Conservation (phyloP, 1,140 invertebrate genomes). For the Drosophila carrolli region DNA sequence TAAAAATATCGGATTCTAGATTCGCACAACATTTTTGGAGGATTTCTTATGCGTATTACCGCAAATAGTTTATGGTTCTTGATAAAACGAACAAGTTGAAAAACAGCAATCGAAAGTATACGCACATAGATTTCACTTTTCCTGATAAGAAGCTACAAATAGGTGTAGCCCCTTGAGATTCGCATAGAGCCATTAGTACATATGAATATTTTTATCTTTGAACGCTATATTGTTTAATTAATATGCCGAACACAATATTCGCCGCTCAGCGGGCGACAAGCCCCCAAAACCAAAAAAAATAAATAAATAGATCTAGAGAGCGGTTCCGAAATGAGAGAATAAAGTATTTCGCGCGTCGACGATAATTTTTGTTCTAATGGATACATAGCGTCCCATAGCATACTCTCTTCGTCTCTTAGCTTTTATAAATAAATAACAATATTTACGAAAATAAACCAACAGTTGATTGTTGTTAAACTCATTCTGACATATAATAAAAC, state of each 20-base stretch:
- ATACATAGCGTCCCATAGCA: not conserved
- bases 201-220: conserved; percentile 10
- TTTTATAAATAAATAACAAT: not conserved
- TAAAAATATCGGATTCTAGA: conserved; percentile 51
- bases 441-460: conserved; percentile 1
- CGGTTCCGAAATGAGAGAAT: conserved; percentile 11
- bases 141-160: conserved; percentile 21
- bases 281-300: conserved; percentile 38
- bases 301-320: conserved; percentile 35
- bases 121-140: conserved; percentile 9
- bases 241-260: conserved; percentile 8
- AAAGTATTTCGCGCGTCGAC: conserved; percentile 12
- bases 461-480: not conserved
- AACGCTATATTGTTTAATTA: conserved; percentile 25
- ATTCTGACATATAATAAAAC: not conserved
- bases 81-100: conserved; percentile 29
- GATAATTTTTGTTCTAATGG: conserved; percentile 24
- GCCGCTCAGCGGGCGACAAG: conserved; percentile 26
- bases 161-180: conserved; percentile 8
- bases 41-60: conserved; percentile 34
- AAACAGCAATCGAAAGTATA: conserved; percentile 22
- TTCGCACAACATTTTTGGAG: conserved; percentile 18
- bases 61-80: conserved; percentile 41
- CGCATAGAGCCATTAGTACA: not conserved
- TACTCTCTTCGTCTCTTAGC: not conserved